Conservation (phyloP, 2,888 invertebrate genomes). For the Aphodius sticticus region DNA sequence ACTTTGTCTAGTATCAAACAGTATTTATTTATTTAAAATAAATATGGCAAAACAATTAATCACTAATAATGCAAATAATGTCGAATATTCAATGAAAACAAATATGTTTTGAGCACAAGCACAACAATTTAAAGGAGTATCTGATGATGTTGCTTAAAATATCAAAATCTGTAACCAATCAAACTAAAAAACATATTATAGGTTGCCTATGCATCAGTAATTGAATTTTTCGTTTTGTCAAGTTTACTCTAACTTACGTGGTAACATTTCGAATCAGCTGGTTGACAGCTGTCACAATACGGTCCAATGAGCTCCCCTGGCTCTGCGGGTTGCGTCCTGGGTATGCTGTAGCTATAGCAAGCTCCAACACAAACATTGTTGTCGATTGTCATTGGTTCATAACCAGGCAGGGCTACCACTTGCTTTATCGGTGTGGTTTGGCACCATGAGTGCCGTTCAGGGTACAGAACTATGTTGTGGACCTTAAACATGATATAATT, state of each 20-base stretch:
- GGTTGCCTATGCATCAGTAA: background rate
- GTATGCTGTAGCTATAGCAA: conserved; percentile 76
- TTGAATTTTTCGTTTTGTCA: background rate
- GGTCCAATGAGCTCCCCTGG: conserved; percentile 71
- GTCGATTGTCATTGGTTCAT: conserved; percentile 70
- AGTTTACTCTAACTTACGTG: conserved; percentile 61
- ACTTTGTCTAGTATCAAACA: no score
- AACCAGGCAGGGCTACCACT: conserved; percentile 71
- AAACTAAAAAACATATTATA: no score
- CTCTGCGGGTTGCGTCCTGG: conserved; percentile 71
- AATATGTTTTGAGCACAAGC: no score
- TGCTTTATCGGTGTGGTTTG: conserved; percentile 74
- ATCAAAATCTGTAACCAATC: no score
- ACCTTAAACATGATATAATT: conserved; percentile 60
- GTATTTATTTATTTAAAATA: no score
- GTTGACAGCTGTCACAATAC: conserved; percentile 76
- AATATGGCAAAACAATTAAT: no score
- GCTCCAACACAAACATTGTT: conserved; percentile 77
- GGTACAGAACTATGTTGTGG: conserved; percentile 74
- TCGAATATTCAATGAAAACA: no score
- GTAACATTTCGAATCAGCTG: conserved; percentile 69
- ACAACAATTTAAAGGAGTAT: no score
- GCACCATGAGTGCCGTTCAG: conserved; percentile 76
- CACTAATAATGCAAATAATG: no score
- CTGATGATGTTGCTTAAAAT: no score